Evolutionary conservation across 2,113 vertebrate genomes (phyloP).

Genomic region (Lethenteron camtschaticum): DNA sequence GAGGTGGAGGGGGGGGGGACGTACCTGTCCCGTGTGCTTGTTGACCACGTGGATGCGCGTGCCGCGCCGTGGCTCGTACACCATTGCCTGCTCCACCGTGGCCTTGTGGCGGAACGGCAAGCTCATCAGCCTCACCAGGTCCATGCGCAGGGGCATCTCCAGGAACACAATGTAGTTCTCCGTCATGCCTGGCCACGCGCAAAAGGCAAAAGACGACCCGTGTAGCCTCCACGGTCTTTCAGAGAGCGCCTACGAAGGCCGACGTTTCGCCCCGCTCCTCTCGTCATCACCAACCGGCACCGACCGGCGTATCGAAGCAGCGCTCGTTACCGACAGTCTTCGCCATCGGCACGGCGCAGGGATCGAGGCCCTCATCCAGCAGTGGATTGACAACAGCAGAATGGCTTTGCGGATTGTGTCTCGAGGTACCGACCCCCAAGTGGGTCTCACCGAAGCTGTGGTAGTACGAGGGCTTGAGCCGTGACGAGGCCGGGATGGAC

Average conservation of each 20-base stretch:
- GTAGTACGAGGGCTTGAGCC: conserved; percentile 52
- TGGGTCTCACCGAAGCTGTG: conserved; percentile 55
- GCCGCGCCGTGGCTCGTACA: conserved; percentile 54
- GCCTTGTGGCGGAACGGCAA: conserved; percentile 33
- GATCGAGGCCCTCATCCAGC: too few relatives aligned
- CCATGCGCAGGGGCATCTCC: conserved; percentile 60
- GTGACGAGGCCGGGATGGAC: conserved; percentile 36
- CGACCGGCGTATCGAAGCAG: too few relatives aligned
- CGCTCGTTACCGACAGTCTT: too few relatives aligned
- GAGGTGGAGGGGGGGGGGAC: neutral
- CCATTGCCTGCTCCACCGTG: conserved; percentile 30
- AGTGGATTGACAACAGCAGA: too few relatives aligned
- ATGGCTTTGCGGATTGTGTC: too few relatives aligned
- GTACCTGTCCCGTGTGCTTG: conserved; percentile 58
- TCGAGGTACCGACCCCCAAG: too few relatives aligned
- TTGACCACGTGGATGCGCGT: conserved; percentile 54
- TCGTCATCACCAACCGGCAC: too few relatives aligned
- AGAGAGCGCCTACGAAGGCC: too few relatives aligned
- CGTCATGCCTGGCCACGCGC: conserved; percentile 43
- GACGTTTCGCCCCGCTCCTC: too few relatives aligned
- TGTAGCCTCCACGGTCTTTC: too few relatives aligned
- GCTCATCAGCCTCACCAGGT: conserved; percentile 46
- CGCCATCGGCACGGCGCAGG: too few relatives aligned
- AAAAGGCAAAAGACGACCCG: too few relatives aligned
- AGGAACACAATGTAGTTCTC: conserved; percentile 71